Conservation (phyloP, 2,113 vertebrate species). For the Cebidichthys violaceus region DNA sequence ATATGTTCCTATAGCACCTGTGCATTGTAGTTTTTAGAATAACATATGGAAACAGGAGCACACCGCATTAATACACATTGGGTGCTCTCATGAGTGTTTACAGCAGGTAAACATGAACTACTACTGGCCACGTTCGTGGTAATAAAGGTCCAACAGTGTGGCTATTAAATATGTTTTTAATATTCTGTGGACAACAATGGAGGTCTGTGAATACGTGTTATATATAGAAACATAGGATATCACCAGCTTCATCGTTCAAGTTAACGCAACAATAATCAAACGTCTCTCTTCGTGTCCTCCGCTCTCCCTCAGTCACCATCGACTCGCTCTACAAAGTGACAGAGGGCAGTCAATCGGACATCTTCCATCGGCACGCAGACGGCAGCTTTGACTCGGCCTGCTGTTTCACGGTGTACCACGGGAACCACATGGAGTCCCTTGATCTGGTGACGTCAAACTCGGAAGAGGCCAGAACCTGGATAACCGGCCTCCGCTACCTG, state of each 20-base stretch:
- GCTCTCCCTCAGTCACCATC: constrained; percentile 88
- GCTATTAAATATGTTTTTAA: not conserved
- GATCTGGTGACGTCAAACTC: constrained; percentile 95
- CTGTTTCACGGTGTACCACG: constrained; percentile 97
- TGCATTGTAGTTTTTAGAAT: not conserved
- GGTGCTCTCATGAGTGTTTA: not conserved
- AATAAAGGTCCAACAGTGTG: not conserved
- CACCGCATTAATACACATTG: not conserved
- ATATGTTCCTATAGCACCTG: not conserved
- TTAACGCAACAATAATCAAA: not conserved
- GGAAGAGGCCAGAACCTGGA: constrained; percentile 96
- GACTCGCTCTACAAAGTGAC: constrained; percentile 99
- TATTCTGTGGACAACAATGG: not conserved
- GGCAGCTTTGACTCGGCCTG: constrained; percentile 93
- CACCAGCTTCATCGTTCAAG: not conserved
- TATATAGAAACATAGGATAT: not conserved
- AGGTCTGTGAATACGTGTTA: not conserved
- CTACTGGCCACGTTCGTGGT: not conserved
- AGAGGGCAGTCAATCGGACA: constrained; percentile 93
- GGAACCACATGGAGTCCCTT: constrained; percentile 96
- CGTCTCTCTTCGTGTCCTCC: constrained; percentile 17
- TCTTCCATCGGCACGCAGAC: constrained; percentile 94
- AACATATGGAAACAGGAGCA: not conserved
- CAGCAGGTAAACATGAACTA: not conserved
- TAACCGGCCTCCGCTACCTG: constrained; percentile 95